A percentile compares a stretch with the other conserved stretches of the same genome.
Conservation (phyloP, 2,888 invertebrate genomes). For the Andricus quercusramuli region DNA sequence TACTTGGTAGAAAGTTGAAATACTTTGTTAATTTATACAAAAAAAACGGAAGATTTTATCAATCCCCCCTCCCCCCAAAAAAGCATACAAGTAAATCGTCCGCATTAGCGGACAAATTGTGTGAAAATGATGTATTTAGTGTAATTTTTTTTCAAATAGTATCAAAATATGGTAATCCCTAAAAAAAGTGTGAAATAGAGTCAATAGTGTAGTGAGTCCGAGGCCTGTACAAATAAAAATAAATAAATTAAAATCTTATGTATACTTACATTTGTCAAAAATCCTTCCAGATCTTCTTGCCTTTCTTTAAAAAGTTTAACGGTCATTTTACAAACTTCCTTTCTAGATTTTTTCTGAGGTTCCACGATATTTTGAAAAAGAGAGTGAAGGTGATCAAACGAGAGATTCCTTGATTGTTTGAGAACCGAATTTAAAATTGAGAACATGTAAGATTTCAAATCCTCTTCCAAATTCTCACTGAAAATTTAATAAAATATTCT, state of each 20-base stretch:
- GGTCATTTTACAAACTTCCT: not conserved
- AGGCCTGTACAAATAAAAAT: too few species aligned
- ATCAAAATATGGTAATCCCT: too few species aligned
- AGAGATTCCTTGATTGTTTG: not conserved
- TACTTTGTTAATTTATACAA: too few species aligned
- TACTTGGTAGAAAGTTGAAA: too few species aligned
- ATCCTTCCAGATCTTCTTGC: not conserved
- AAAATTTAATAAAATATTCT: not conserved
- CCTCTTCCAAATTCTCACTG: not conserved
- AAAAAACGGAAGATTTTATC: too few species aligned
- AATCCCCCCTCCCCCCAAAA: too few species aligned
- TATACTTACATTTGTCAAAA: not conserved
- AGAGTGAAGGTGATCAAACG: not conserved
- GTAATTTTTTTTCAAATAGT: too few species aligned
- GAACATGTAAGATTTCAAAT: not conserved
- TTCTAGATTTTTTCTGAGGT: not conserved
- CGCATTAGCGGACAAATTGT: too few species aligned
- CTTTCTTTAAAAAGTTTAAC: not conserved
- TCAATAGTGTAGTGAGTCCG: too few species aligned
- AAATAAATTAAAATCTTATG: not conserved
- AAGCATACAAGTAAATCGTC: too few species aligned
- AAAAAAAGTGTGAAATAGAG: too few species aligned
- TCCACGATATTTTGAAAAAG: not conserved
- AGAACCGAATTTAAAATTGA: conserved; percentile 11
- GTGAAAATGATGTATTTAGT: too few species aligned